These are phyloP conservation scores for Andrena minutula DNA, from an alignment of 2,888 invertebrate species.

Conservation along the genomic window DNA sequence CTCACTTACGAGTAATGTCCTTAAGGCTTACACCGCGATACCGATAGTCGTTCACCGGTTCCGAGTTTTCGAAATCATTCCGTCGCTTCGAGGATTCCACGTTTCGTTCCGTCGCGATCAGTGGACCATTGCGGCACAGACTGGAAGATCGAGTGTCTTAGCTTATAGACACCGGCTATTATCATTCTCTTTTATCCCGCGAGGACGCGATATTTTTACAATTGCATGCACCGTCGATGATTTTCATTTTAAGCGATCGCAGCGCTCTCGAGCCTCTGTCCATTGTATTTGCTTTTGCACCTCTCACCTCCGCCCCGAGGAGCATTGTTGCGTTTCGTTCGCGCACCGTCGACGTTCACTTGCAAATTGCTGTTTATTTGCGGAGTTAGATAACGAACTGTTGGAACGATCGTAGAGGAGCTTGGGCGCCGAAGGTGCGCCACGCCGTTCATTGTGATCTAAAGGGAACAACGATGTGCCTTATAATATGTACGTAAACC, in stretches of 20 bases:
- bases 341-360: neutral
- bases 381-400: neutral
- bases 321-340: neutral
- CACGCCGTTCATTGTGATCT: slow-evolving; percentile 43
- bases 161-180: neutral
- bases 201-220: neutral
- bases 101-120: neutral
- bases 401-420: neutral
- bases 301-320: neutral
- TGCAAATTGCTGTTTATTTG: slow-evolving; percentile 38
- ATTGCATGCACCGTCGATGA: neutral
- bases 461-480: slow-evolving; percentile 65
- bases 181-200: neutral
- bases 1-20: neutral
- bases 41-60: neutral
- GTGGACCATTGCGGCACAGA: slow-evolving; percentile 15
- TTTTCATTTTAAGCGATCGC: neutral
- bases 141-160: neutral
- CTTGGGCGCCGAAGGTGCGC: neutral
- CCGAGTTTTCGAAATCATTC: slow-evolving; percentile 47
- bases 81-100: slow-evolving; percentile 53
- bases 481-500: slow-evolving; percentile 58
- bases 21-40: neutral
- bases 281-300: neutral
- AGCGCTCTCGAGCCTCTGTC: slow-evolving; percentile 28